Evolutionary conservation across 2,888 invertebrate genomes (phyloP), one percentile per base, ranked within the genome.

Genomic region (Agrotis exclamationis): DNA sequence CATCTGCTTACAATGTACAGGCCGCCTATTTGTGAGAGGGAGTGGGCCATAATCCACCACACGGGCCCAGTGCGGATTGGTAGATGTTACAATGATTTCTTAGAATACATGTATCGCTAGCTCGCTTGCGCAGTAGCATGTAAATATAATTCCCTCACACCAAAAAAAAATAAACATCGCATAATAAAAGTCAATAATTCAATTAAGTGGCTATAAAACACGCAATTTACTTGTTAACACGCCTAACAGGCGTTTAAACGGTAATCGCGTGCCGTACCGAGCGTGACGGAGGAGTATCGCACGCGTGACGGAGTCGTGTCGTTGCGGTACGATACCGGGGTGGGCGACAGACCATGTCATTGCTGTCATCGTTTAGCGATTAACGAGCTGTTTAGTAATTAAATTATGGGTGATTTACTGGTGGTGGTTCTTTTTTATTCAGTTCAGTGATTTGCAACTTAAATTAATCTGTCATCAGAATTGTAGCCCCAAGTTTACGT

Each of bases 241-340:
- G 76, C 74, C 74, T 89, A 91, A 91, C 89, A 91, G 88, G 91
- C 74, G 76, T 89, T 93, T 91, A 91, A 89, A 92, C 88, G 93
- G 85, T 84, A 78, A 83, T 92, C 91, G 92, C 93, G 93, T 94
- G 90, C 91, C 82, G 88, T 93, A 93, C 92, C 87, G 89, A 92
- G 76, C 93, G 89, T 93, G 91, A 93, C 92, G 86, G 79, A 74
- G 64, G 84, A 79, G 79, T 84, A 84, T 77, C 70, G 83, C 77
- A 85, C 87, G 74, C 80, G 71, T 81, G 66, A 79, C 80, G 75
- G 63, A 24, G 44, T 7, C 24, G 48, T 74, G 65, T 65, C 64
- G 79, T 79, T 75, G 82, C 82, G 91, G 86, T 87, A 80, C 64
- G 77, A 74, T 87, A 85, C 74, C 44, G 44, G 78, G 84, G 82